A percentile compares a stretch with the other conserved stretches of the same genome.
Conservation (phyloP, 1,140 invertebrate genomes). For the Drosophila elegans region DNA sequence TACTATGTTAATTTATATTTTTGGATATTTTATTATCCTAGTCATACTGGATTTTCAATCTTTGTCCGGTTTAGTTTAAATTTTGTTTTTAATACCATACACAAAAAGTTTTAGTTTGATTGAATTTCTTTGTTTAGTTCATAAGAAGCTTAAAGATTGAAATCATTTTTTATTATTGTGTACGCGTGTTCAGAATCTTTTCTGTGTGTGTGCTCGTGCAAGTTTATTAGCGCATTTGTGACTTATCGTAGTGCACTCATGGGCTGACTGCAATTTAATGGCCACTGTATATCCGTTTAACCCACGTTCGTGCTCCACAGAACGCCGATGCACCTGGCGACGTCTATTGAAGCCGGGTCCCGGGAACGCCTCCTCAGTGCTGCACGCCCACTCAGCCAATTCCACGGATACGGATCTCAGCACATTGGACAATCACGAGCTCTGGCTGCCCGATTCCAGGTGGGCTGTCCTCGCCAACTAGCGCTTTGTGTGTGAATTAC, state of each 20-base stretch:
- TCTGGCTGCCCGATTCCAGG: conserved; percentile 91
- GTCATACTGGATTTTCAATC: too few relatives aligned
- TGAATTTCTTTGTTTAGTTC: too few relatives aligned
- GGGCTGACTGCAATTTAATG: conserved; percentile 33
- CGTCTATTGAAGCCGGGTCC: conserved; percentile 86
- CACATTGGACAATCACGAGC: conserved; percentile 91
- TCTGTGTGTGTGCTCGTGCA: conserved; percentile 19
- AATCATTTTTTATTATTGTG: neutral
- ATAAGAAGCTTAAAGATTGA: too few relatives aligned
- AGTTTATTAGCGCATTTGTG: conserved; percentile 64
- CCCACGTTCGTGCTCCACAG: conserved; percentile 66
- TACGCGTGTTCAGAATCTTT: neutral
- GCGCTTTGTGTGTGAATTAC: neutral
- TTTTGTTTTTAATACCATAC: too few relatives aligned
- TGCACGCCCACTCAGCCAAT: conserved; percentile 90
- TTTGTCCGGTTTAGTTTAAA: too few relatives aligned
- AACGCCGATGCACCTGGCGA: conserved; percentile 88
- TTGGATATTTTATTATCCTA: too few relatives aligned
- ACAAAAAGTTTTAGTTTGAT: too few relatives aligned
- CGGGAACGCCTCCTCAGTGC: conserved; percentile 86
- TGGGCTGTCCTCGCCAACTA: conserved; percentile 49
- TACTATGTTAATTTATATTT: too few relatives aligned
- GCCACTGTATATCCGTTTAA: conserved; percentile 13
- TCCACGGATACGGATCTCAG: conserved; percentile 93
- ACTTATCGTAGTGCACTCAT: conserved; percentile 32